A percentile compares a stretch with the other conserved stretches of the same genome.
Evolutionary conservation across 2,113 vertebrate species (phyloP).

Genomic region (Coracopsis vasa): DNA sequence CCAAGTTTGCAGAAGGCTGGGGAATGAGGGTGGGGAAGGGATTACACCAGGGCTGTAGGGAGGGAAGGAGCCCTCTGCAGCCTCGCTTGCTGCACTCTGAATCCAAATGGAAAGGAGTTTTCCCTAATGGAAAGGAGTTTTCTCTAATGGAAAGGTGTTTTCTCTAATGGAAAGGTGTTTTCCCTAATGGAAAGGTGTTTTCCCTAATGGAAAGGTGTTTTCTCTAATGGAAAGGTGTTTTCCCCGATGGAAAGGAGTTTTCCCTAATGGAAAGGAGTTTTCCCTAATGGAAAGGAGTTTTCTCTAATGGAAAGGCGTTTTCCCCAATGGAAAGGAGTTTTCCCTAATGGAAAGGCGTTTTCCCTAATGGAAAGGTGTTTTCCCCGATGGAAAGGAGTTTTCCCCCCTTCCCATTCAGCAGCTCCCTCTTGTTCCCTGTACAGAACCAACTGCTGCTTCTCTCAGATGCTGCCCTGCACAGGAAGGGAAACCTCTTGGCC

Average conservation of each 20-base stretch:
- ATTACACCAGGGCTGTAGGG: not conserved
- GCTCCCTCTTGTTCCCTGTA: not conserved
- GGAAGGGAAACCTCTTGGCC: not conserved
- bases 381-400: not conserved
- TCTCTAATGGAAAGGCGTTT: too few relatives aligned
- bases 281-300: too few relatives aligned
- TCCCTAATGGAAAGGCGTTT: too few relatives aligned
- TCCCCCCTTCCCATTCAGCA: not conserved
- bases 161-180: too few relatives aligned
- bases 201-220: too few relatives aligned
- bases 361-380: not conserved
- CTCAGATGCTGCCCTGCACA: accelerated
- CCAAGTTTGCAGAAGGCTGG: not conserved
- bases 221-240: too few relatives aligned
- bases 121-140: too few relatives aligned
- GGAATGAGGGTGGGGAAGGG: not conserved
- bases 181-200: too few relatives aligned
- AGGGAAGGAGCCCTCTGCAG: not conserved
- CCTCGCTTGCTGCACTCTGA: accelerated
- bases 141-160: too few relatives aligned
- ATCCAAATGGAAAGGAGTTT: accelerated
- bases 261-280: too few relatives aligned
- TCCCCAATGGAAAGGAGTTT: too few relatives aligned
- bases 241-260: too few relatives aligned
- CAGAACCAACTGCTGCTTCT: not conserved